These are phyloP conservation scores for Siderastrea radians DNA, from an alignment of 92 coral and sea anemone genomes.

Conservation along the genomic window DNA sequence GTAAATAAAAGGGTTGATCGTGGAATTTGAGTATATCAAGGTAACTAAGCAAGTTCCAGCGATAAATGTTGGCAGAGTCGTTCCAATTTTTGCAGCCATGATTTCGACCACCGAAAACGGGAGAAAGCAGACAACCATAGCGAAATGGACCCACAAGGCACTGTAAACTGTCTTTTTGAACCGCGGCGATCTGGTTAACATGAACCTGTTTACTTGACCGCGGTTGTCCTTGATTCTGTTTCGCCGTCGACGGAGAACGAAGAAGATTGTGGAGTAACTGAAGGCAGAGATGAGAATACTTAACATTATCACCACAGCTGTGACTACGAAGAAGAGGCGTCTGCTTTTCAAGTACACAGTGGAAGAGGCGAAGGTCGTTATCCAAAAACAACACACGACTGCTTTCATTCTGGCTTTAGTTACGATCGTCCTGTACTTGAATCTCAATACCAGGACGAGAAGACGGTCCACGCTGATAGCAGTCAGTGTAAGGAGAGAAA, in stretches of 20 bases:
- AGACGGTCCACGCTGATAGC: slow-evolving; percentile 29
- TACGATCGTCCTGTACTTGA: background rate
- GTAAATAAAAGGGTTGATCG: slow-evolving; percentile 12
- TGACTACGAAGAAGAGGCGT: background rate
- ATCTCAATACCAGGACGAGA: slow-evolving; percentile 3
- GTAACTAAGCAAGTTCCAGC: slow-evolving; percentile 9
- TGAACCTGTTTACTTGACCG: background rate
- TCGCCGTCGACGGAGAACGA: slow-evolving; percentile 11
- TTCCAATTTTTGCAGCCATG: background rate
- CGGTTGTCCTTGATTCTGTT: background rate
- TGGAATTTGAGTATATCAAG: slow-evolving; percentile 15
- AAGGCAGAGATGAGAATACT: slow-evolving; percentile 2
- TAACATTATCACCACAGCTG: slow-evolving; percentile 7
- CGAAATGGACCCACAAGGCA: slow-evolving; percentile 25
- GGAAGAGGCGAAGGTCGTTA: background rate
- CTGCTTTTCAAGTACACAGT: background rate
- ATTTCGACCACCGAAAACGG: slow-evolving; percentile 20
- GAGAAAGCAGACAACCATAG: slow-evolving; percentile 10
- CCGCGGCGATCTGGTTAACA: background rate
- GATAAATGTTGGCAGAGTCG: background rate
- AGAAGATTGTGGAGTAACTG: slow-evolving; percentile 11
- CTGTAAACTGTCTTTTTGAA: slow-evolving; percentile 6
- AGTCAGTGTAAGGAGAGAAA: slow-evolving; percentile 22
- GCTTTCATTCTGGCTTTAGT: background rate
- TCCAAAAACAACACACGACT: slow-evolving; percentile 15